Conservation (phyloP, 1,140 invertebrate species). For the Andricus grossulariae region DNA sequence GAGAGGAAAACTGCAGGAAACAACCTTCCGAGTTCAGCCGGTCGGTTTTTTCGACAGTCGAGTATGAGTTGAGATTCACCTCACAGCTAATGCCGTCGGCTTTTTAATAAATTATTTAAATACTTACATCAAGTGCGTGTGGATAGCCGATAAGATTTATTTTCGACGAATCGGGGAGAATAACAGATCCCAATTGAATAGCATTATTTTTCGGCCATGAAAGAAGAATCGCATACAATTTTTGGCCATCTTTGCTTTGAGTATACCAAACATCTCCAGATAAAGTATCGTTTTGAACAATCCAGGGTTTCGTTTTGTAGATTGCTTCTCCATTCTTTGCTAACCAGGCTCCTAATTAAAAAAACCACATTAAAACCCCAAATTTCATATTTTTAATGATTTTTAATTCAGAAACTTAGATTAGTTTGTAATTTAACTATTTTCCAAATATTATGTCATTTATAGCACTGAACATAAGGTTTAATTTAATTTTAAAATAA, state of each 20-base stretch:
- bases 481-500: too few species aligned
- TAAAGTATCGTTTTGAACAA: conserved; percentile 87
- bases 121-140: background rate
- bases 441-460: too few species aligned
- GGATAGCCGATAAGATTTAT: background rate
- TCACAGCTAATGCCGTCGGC: too few species aligned
- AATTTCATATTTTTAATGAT: background rate
- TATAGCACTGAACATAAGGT: too few species aligned
- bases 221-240: conserved; percentile 82
- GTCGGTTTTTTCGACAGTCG: too few species aligned
- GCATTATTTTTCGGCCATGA: conserved; percentile 80
- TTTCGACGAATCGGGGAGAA: background rate
- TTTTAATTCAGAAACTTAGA: too few species aligned
- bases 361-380: conserved; percentile 81
- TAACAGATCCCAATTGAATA: conserved; percentile 72
- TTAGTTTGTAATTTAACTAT: too few species aligned
- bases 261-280: conserved; percentile 88
- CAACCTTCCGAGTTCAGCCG: too few species aligned
- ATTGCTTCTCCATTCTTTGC: conserved; percentile 92
- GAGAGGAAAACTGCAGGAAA: too few species aligned
- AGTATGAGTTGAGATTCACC: too few species aligned
- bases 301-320: conserved; percentile 88
- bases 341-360: conserved; percentile 86
- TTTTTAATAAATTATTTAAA: too few species aligned
- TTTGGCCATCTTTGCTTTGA: conserved; percentile 69